Conservation (phyloP, 2,113 vertebrate species). For the Leptocoma aspasia region DNA sequence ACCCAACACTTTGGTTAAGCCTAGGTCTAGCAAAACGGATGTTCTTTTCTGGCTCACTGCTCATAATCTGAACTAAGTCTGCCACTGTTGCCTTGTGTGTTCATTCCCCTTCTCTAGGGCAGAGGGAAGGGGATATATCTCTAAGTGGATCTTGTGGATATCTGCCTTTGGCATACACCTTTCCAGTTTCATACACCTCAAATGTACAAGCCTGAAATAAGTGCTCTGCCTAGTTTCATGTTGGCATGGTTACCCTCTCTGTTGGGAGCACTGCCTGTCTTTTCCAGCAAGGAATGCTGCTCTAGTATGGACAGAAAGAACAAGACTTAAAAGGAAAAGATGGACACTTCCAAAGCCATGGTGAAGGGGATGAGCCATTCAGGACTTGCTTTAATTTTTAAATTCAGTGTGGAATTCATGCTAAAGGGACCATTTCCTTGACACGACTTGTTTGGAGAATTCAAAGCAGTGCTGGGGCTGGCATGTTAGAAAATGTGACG, state of each 20-base stretch:
- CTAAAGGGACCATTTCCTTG: not conserved
- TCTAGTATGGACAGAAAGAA: not conserved
- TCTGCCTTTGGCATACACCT: not conserved
- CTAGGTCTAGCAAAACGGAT: not conserved
- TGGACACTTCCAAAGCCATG: not conserved
- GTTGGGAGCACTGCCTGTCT: not conserved
- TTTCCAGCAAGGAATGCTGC: not conserved
- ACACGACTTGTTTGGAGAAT: not conserved
- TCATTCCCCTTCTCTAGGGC: not conserved
- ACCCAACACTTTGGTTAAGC: not conserved
- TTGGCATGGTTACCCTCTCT: not conserved
- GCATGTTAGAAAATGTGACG: not conserved
- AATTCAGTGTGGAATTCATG: not conserved
- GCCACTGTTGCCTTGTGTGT: not conserved
- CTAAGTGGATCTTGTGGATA: not conserved
- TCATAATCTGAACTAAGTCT: not conserved
- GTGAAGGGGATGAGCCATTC: not conserved
- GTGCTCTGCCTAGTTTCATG: accelerated
- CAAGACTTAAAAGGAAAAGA: not conserved
- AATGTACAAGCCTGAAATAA: not conserved
- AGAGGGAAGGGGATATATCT: not conserved
- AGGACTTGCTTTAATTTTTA: not conserved
- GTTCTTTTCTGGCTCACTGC: not conserved
- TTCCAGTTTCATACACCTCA: not conserved
- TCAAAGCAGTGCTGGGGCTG: not conserved